Base-by-base conservation (phyloP, 2,888 invertebrate species). In the Folsomia candida region DNA sequence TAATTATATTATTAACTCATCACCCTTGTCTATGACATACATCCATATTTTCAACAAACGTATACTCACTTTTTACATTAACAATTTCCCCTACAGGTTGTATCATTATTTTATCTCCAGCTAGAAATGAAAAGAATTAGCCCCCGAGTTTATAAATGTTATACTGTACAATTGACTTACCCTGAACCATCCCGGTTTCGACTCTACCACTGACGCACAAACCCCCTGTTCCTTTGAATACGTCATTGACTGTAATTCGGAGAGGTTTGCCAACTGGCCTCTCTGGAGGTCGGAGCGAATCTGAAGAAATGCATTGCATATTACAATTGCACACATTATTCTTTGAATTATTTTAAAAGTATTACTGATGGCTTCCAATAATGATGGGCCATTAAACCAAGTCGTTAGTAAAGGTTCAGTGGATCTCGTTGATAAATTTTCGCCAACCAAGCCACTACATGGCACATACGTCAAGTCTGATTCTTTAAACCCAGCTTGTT, bases 371-470 rank as follows among this genome's bases (percentile, higher is more conserved):
- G 94, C 91, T 81, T 92, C 90, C 28, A 97, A 83, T 24, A 98
- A 85, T 76, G 90, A 90, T 0, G 92, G 90, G 1, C 97, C 98
- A 51, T 85, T 87, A 83, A 97, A 99, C 90, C 90, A 89, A 2
- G 81, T 69, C 14, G 81, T 90, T 88, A 96, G 80, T n/a, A 80
- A 76, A 29, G 78, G 80, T 85, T 87, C 77, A 85, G 84, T 59
- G 89, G 85, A 79, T 86, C 88, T 72, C 86, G 85, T 81, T 0
- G 89, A 88, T 68, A 97, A 86, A 85, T 99, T 99, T 82, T 95
- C 93, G 11, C 99, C 99, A 1, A 90, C 91, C n/a, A 99, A 85
- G 2, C 99, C 99, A 77, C 96, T 96, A 81, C 97, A 96, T 1
- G 99, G 98, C 20, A 98, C 91, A 83, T 90, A 98, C 1, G 88